Evolutionary conservation across 2,113 vertebrate genomes (phyloP).

Genomic region (Sylvilagus bachmani): DNA sequence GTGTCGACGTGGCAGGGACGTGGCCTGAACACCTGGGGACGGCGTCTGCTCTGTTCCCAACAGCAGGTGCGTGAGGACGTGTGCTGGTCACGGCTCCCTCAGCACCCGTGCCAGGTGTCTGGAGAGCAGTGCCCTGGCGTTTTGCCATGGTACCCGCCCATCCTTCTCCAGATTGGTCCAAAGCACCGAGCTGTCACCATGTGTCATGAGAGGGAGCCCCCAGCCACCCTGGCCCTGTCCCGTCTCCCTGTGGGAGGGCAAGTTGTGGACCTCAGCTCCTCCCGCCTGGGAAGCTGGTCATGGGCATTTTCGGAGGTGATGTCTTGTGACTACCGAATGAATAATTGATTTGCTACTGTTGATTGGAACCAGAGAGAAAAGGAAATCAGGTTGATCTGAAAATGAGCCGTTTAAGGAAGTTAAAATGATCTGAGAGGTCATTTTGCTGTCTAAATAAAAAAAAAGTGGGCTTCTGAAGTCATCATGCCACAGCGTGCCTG

Average conservation of each 20-base stretch:
- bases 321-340: background rate
- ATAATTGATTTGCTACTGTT: background rate
- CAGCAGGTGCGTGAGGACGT: background rate
- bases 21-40: background rate
- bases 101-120: background rate
- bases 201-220: background rate
- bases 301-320: background rate
- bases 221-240: background rate
- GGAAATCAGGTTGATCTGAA: slow-evolving; percentile 8
- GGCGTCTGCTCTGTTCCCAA: background rate
- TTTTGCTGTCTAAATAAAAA: slow-evolving; percentile 1
- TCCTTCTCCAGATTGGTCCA: background rate
- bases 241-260: background rate
- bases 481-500: background rate
- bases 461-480: slow-evolving; percentile 21
- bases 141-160: background rate
- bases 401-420: slow-evolving; percentile 33
- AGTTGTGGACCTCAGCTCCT: background rate
- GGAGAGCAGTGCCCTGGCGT: accelerated
- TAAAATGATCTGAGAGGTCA: slow-evolving; percentile 12
- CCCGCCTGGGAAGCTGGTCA: background rate
- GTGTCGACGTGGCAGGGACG: accelerated
- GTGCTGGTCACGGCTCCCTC: background rate
- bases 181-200: background rate
- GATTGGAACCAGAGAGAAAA: background rate